Evolutionary conservation across 1,140 invertebrate genomes (phyloP).

Genomic region (Caenorhabditis remanei): DNA sequence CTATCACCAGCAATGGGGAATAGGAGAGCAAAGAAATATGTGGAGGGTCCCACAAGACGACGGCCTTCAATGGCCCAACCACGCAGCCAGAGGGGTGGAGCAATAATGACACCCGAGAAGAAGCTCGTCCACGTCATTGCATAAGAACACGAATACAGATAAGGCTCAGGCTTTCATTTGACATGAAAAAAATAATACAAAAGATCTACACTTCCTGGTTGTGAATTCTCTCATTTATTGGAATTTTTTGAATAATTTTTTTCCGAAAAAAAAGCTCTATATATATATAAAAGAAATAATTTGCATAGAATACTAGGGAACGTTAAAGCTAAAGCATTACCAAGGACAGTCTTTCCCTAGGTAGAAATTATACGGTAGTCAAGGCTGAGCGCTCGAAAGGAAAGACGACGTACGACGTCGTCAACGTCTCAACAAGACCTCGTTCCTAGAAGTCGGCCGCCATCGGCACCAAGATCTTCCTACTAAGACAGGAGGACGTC

Average conservation of each 20-base stretch:
- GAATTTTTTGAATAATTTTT: neutral
- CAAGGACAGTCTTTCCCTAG: no score
- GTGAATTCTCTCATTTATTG: no score
- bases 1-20: neutral
- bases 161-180: neutral
- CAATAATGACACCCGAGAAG: slow-evolving; percentile 45
- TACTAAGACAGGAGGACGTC: neutral
- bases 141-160: neutral
- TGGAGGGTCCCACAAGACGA: slow-evolving; percentile 28
- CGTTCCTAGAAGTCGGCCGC: slow-evolving; percentile 32
- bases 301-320: no score
- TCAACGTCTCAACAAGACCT: slow-evolving; percentile 2
- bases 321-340: neutral
- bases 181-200: no score
- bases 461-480: slow-evolving; percentile 6
- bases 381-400: neutral
- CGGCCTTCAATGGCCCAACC: slow-evolving; percentile 53
- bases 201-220: no score
- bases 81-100: slow-evolving; percentile 51
- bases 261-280: neutral
- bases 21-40: neutral
- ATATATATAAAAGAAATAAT: no score
- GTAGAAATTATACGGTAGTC: slow-evolving; percentile 22
- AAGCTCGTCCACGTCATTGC: neutral
- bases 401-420: neutral